Percentiles rank a stretch among this genome's conserved stretches.
phyloP scores from a whole-genome alignment of 2,113 vertebrate species.

The Cervus canadensis region DNA sequence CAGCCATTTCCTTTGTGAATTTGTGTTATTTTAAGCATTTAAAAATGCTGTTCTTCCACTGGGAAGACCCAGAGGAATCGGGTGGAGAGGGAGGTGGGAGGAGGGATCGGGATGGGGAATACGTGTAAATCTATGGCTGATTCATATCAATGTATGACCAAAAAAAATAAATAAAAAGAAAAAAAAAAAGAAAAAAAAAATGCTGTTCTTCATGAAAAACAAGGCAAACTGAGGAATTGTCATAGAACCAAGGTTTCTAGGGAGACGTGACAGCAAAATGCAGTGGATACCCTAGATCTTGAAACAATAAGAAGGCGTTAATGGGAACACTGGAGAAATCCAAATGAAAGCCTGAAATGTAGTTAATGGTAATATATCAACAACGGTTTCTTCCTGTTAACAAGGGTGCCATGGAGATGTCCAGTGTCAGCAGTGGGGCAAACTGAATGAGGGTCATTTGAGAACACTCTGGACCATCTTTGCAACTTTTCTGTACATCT shows the following conservation, averaged over 20 bases:
- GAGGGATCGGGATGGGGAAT: no score
- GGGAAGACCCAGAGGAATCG: no score
- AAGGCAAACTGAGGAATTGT: background rate
- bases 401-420: accelerated
- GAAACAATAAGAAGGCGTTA: background rate
- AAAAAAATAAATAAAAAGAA: no score
- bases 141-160: no score
- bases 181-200: background rate
- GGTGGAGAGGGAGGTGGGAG: no score
- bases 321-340: background rate
- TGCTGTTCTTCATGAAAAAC: background rate
- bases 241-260: background rate
- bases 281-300: background rate
- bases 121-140: no score
- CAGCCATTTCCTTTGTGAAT: background rate
- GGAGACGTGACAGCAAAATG: background rate
- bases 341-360: background rate
- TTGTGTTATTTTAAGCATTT: background rate
- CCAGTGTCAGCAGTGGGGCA: background rate
- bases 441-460: no score
- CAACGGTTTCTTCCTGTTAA: background rate
- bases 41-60: background rate
- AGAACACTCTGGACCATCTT: background rate
- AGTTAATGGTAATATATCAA: no score
- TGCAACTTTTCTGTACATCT: background rate